phyloP scores from a whole-genome alignment of 2,797 vertebrate species.

The Catostomus latipinnis region DNA sequence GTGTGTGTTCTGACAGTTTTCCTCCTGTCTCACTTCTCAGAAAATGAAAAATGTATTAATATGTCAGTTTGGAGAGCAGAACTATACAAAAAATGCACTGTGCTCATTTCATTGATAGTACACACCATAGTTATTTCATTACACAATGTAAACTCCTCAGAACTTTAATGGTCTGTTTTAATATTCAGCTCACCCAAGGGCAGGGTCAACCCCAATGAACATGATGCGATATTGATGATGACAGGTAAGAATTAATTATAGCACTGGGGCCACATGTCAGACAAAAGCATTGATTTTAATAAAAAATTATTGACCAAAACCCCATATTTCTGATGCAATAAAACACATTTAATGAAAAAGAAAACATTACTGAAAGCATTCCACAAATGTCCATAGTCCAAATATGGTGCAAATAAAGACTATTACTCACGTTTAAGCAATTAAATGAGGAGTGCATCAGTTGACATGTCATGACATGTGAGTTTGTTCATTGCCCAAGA shows the following conservation, averaged over 20 bases:
- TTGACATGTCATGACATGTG: slow-evolving; percentile 51
- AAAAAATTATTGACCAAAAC: neutral
- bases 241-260: neutral
- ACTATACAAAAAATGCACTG: neutral
- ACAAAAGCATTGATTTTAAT: too few species aligned
- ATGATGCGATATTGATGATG: neutral
- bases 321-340: neutral
- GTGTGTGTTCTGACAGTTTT: slow-evolving; percentile 18
- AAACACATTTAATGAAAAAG: neutral
- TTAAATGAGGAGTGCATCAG: slow-evolving; percentile 28
- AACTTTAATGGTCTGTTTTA: neutral
- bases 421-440: slow-evolving; percentile 16
- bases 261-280: neutral
- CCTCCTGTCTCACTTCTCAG: slow-evolving; percentile 27
- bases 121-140: neutral
- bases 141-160: neutral
- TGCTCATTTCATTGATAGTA: slow-evolving; percentile 1
- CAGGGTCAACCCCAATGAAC: too few species aligned
- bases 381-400: neutral
- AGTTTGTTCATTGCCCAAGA: slow-evolving; percentile 54
- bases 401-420: neutral
- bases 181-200: too few species aligned
- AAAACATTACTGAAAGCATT: neutral
- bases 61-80: slow-evolving; percentile 6
- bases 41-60: slow-evolving; percentile 38